Conservation (phyloP, 2,113 vertebrate genomes). For the Ceuthmochares aereus region DNA sequence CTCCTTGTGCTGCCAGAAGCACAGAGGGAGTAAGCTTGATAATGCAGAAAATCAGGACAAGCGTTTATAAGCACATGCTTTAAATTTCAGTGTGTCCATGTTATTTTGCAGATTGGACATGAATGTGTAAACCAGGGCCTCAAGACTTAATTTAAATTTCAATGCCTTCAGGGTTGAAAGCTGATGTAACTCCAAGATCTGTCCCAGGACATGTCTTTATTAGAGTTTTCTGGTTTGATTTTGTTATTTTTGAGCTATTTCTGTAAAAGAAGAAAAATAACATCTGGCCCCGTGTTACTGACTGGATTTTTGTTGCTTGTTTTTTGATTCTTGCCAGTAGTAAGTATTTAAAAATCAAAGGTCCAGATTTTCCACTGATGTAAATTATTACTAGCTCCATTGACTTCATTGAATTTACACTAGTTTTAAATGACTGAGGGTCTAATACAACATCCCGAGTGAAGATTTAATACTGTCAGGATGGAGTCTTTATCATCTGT, state of each 20-base stretch:
- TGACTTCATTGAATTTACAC: background rate
- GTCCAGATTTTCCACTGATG: conserved; percentile 3
- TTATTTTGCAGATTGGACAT: background rate
- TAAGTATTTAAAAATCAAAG: conserved; percentile 43
- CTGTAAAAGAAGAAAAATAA: background rate
- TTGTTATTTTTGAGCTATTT: background rate
- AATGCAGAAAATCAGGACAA: background rate
- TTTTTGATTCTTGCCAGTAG: background rate
- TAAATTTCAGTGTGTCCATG: background rate
- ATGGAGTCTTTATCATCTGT: conserved; percentile 13
- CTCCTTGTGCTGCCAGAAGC: background rate
- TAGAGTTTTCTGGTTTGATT: background rate
- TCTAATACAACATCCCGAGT: background rate
- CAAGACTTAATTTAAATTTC: background rate
- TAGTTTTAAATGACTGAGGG: background rate
- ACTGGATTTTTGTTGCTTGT: background rate
- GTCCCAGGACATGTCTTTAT: background rate
- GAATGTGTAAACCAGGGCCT: background rate
- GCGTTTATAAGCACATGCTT: background rate
- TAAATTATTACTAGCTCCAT: background rate
- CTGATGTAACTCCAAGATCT: background rate
- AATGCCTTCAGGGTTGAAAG: background rate
- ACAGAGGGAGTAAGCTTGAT: background rate
- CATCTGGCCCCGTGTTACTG: background rate
- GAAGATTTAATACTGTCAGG: background rate